Base-by-base conservation (phyloP, 2,888 invertebrate species). In the Andrena trimmerana region DNA sequence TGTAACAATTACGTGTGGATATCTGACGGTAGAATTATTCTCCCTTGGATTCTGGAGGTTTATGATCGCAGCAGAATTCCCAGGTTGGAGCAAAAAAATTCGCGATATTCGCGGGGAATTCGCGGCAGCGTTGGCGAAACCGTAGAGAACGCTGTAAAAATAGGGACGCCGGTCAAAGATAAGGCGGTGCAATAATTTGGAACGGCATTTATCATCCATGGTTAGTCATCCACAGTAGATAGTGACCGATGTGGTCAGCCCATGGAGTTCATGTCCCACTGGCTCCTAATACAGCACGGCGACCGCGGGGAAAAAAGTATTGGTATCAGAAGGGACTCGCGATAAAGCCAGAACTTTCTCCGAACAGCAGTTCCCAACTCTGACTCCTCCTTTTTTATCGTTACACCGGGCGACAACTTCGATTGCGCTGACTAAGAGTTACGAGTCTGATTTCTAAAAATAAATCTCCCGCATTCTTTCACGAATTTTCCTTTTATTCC, bases 161-260 rank as follows among this genome's bases (percentile, higher is more conserved):
- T 65, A 66, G 66, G 72, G 31, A 7, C 50, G 16, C 8, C 42
- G 6, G 4, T 27, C n/a, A 8, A 50, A 66, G 82, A 80, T 82
- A 82, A 67, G 75, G 16, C 36, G 5, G 62, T 13, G 68, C 24
- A 62, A 79, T 52, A 67, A 82, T 75, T 79, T 67, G 36, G 57
- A 31, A 6, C 54, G 78, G 69, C 73, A 68, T 86, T 85, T 86
- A 81, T 85, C 83, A 83, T 57, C 36, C 48, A 73, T 62, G 67
- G 69, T 85, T 74, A 70, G 63, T 57, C 66, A 66, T 78, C 57
- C 76, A 54, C 20, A 50, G 81, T 78, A 81, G 86, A 86, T 86
- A 78, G 78, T 59, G 81, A 81, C 73, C 81, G 70, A 80, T 57
- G 72, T 65, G 70, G 71, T 80, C 86, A 57, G 78, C 36, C 42